Evolutionary conservation across 2,113 vertebrate species (phyloP).

Genomic region (Grammomys surdaster): DNA sequence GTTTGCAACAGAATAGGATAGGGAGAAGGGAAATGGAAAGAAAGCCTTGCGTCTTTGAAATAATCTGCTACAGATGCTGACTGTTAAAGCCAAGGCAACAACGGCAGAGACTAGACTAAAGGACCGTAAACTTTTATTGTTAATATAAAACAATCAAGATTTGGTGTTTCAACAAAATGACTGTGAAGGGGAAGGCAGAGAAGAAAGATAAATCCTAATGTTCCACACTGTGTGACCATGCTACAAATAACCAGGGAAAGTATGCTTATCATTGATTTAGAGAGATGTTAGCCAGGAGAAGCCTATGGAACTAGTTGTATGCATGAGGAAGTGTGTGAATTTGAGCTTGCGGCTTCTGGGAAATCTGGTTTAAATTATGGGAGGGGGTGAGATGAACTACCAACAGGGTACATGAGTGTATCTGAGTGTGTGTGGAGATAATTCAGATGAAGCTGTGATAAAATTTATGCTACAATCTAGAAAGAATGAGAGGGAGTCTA

Average conservation of each 20-base stretch:
- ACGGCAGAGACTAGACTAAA: background rate
- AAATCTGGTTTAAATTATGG: constrained; percentile 25
- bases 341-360: background rate
- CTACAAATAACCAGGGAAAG: constrained; percentile 2
- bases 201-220: background rate
- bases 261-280: background rate
- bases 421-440: background rate
- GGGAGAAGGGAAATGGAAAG: background rate
- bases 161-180: constrained; percentile 3
- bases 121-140: background rate
- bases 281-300: background rate
- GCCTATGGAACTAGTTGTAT: background rate
- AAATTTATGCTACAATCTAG: background rate
- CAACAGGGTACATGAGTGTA: constrained; percentile 6
- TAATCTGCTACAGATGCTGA: background rate
- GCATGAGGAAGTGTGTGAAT: background rate
- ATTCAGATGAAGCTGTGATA: background rate
- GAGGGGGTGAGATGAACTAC: background rate
- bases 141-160: constrained; percentile 7
- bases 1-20: background rate
- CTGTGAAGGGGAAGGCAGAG: background rate
- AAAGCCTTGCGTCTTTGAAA: background rate
- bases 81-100: background rate
- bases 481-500: constrained; percentile 23
- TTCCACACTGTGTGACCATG: background rate